Evolutionary conservation across 2,113 vertebrate species (phyloP).

Genomic region (Antigone vipio): DNA sequence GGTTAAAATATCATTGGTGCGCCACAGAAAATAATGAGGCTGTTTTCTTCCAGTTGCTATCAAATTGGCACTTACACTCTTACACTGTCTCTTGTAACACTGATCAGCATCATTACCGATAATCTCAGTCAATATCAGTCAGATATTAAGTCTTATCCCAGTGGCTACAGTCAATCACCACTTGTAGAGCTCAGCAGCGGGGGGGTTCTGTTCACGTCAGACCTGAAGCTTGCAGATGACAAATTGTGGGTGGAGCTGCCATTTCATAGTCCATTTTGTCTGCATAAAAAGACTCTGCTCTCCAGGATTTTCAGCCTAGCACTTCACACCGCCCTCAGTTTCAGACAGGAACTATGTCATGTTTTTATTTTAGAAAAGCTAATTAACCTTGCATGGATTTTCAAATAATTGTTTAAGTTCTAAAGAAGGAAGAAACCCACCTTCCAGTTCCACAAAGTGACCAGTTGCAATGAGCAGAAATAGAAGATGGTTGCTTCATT

Average conservation of each 20-base stretch:
- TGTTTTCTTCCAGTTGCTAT: not conserved
- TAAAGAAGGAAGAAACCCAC: not conserved
- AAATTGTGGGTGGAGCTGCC: not conserved
- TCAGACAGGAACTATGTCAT: not conserved
- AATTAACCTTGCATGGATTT: not conserved
- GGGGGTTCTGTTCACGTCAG: not conserved
- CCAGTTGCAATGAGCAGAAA: not conserved
- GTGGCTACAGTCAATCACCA: not conserved
- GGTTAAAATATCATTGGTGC: not conserved
- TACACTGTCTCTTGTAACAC: rapidly evolving
- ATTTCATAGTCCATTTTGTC: not conserved
- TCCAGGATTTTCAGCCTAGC: not conserved
- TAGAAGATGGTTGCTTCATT: not conserved
- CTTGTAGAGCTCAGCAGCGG: not conserved
- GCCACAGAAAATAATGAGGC: not conserved
- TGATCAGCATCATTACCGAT: not conserved
- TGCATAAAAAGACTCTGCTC: not conserved
- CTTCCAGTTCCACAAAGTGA: not conserved
- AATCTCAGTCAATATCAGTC: not conserved
- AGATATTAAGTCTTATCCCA: not conserved
- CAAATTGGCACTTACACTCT: not conserved
- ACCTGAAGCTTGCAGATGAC: not conserved
- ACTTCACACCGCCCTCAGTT: not conserved
- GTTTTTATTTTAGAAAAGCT: not conserved
- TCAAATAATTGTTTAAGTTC: not conserved